A percentile compares a stretch with the other conserved stretches of the same genome.
These are phyloP conservation scores for Hapalemur alaotrensis DNA, from an alignment of 2,797 vertebrate species.

Conservation along the genomic window DNA sequence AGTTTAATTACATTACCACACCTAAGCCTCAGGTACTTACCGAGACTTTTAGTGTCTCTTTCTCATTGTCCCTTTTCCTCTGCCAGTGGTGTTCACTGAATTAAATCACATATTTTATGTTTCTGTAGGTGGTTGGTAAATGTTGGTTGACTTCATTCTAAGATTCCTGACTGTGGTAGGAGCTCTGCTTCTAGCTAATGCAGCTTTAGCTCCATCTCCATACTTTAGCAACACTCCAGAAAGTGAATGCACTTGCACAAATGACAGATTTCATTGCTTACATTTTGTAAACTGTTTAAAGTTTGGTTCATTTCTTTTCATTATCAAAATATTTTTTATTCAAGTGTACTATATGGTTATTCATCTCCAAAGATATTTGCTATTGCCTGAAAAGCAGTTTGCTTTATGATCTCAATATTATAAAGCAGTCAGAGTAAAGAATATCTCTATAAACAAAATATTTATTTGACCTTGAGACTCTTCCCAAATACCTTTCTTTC, in stretches of 20 bases:
- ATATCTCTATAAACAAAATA: constrained; percentile 42
- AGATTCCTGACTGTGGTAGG: not conserved
- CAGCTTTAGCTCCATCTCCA: constrained; percentile 5
- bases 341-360: not conserved
- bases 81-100: not conserved
- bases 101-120: constrained; percentile 13
- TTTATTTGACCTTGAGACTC: not conserved
- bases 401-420: constrained; percentile 50
- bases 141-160: constrained; percentile 7
- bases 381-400: constrained; percentile 48
- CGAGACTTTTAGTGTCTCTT: not conserved
- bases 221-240: constrained; percentile 24
- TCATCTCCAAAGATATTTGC: constrained; percentile 29
- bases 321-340: constrained; percentile 54
- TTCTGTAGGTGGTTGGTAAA: not conserved
- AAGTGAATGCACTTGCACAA: constrained; percentile 58
- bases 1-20: not conserved
- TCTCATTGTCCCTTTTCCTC: not conserved
- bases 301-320: constrained; percentile 38
- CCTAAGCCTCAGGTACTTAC: not conserved
- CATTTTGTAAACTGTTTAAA: constrained; percentile 58
- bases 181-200: not conserved
- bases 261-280: constrained; percentile 47
- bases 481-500: not conserved
- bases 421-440: not conserved